Percentiles rank a stretch among this genome's conserved stretches.
phyloP scores from a whole-genome alignment of 2,797 vertebrate genomes.

The Nasua narica region DNA sequence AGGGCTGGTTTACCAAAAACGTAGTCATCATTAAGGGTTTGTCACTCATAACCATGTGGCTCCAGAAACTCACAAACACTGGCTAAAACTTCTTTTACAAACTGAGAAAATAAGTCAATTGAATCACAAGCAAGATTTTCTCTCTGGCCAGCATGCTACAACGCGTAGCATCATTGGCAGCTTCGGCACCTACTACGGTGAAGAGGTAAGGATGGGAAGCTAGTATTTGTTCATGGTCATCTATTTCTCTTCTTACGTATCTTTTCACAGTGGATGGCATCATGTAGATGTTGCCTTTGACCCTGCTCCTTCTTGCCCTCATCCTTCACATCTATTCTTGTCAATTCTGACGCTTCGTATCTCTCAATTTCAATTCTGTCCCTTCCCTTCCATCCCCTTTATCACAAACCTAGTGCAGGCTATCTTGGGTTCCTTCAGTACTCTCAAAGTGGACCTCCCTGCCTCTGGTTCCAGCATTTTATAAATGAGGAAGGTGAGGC shows the following conservation, averaged over 20 bases:
- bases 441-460: background rate
- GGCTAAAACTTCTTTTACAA: background rate
- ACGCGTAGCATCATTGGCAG: background rate
- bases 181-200: background rate
- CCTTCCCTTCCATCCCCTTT: background rate
- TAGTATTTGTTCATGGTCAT: background rate
- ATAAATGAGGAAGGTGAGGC: constrained; percentile 12
- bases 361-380: background rate
- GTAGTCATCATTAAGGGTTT: background rate
- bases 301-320: background rate
- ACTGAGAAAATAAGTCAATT: background rate
- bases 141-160: background rate
- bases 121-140: background rate
- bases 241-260: background rate
- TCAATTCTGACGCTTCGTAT: background rate
- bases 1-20: background rate
- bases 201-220: background rate
- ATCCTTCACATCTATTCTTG: background rate
- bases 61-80: background rate
- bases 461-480: background rate
- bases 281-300: background rate
- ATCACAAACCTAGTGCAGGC: background rate
- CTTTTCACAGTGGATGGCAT: background rate
- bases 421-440: constrained; percentile 12
- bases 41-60: background rate